A percentile compares a stretch with the other conserved stretches of the same genome.
Evolutionary conservation across 1,140 invertebrate genomes (phyloP).

Genomic region (Helicoverpa zea): DNA sequence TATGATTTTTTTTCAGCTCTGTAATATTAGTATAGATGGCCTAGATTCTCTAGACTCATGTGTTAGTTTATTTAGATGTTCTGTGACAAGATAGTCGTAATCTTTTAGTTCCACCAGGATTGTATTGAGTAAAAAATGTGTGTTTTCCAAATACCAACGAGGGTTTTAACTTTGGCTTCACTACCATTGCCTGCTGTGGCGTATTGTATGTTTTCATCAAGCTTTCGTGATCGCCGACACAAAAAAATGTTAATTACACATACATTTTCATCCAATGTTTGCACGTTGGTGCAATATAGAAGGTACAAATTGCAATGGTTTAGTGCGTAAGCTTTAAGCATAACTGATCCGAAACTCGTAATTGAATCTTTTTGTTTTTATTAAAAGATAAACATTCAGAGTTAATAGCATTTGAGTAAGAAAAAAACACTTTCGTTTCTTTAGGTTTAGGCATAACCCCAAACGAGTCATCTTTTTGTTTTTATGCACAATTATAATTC

Average conservation of each 20-base stretch:
- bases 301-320: background rate
- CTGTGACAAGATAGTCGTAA: too few relatives aligned
- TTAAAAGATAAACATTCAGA: background rate
- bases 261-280: slow-evolving; percentile 15
- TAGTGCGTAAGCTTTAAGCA: too few relatives aligned
- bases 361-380: too few relatives aligned
- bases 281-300: background rate
- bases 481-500: too few relatives aligned
- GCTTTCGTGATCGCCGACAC: slow-evolving; percentile 30
- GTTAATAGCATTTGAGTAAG: background rate
- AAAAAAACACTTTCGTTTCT: background rate
- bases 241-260: slow-evolving; percentile 42
- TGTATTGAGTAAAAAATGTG: background rate
- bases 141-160: background rate
- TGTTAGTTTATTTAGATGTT: too few relatives aligned
- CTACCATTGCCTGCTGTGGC: background rate
- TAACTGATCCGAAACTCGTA: too few relatives aligned
- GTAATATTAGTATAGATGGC: too few relatives aligned
- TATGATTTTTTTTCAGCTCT: too few relatives aligned
- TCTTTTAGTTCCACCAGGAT: too few relatives aligned
- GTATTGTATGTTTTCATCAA: slow-evolving; percentile 23
- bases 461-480: too few relatives aligned
- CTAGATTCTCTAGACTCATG: too few relatives aligned
- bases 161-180: background rate
- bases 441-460: too few relatives aligned